A percentile compares a stretch with the other conserved stretches of the same genome.
Evolutionary conservation across 2,888 invertebrate species (phyloP).

Genomic region (Ischnura elegans): DNA sequence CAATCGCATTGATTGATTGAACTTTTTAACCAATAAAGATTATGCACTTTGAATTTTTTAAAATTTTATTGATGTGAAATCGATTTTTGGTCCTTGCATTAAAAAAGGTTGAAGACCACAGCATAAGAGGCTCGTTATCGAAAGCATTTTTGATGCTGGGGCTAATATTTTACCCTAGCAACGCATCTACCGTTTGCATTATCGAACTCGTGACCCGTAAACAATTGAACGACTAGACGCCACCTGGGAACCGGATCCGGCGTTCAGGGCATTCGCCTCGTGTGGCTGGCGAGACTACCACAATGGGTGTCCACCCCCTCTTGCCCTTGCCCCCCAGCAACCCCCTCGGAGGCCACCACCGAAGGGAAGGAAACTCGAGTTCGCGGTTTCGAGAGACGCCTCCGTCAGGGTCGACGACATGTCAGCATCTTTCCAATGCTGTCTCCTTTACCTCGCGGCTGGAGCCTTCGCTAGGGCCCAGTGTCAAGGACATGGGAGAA

Average conservation of each 20-base stretch:
- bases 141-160: no score
- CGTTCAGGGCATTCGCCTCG: neutral
- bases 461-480: neutral
- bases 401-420: neutral
- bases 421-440: no score
- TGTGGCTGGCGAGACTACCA: neutral
- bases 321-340: neutral
- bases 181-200: no score
- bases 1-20: no score
- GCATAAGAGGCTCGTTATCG: no score
- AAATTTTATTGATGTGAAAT: no score
- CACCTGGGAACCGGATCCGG: conserved; percentile 22
- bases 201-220: neutral
- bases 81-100: no score
- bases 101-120: no score
- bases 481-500: neutral
- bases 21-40: no score
- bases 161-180: no score
- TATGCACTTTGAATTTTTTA: no score
- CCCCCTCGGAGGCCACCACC: neutral
- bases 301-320: neutral
- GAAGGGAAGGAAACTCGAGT: neutral
- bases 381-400: neutral
- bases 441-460: neutral
- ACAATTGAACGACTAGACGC: conserved; percentile 2